Base-by-base conservation (phyloP, 2,888 invertebrate species). In the Chaetogeoica ovagalla region DNA sequence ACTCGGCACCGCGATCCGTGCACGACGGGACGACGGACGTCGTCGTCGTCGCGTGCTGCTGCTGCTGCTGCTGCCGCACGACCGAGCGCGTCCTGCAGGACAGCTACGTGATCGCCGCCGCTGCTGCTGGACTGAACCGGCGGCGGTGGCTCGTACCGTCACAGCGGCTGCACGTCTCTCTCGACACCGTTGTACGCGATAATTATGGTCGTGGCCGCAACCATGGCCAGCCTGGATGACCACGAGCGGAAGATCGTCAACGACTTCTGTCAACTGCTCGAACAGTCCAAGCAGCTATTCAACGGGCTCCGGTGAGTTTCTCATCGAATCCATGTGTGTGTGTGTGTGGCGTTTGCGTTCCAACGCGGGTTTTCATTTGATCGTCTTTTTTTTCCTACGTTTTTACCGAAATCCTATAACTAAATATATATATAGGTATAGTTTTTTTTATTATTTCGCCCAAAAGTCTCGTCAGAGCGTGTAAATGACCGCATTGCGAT, bases 241-340 rank as follows among this genome's bases (percentile, higher is more conserved):
- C 93, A 93, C 88, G 94, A 95, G 88, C 89, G 94, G 86, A 95
- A 95, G 90, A 91, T 97, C 86, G 95, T 97, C 84, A 91, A 94
- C 87, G 97, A 98, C 88, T 98, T 98, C 88, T 95, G 95, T 87
- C 96, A 97, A 88, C 90, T 97, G 85, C 90, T 97, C 83, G 98
- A 98, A 87, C 97, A 97, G 88, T 96, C 97, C 57, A 97, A 97
- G 88, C 97, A 97, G 88, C 90, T 97, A 83, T 98, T 98, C 88
- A 98, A 97, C 88, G 97, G 97, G 83, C 89, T 98, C 85, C 91
- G 96, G 95, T 95, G 87, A 86, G 30, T 30, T 30, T 30, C 30
- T 30, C 30, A 30, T 30, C 30, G 30, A 4, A n/a, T n/a, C n/a
- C n/a, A n/a, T n/a, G n/a, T n/a, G n/a, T n/a, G n/a, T n/a, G n/a